Evolutionary conservation across 2,113 vertebrate species (phyloP), one percentile per base, ranked within the genome.

Genomic region (Oryzias melastigma): DNA sequence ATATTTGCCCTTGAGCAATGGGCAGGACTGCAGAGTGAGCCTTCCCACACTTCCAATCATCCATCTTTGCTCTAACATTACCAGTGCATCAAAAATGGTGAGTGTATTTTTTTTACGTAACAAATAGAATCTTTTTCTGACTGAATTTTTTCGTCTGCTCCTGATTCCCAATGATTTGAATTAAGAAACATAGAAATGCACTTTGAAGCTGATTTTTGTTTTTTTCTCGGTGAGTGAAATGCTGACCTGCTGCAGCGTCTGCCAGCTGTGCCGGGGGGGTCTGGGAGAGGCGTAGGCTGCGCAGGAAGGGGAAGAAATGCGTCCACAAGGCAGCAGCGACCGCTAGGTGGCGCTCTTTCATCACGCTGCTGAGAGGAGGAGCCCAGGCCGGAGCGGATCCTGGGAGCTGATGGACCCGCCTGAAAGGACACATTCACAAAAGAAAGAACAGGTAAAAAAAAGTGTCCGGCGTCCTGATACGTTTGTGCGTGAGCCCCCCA

Each of bases 311-410:
- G 70, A 96, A 97, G 88, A 98, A 97, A 78, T 98, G 95, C 20
- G 77, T 91, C 97, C 97, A 99, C 14, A 98, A 93, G 14, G 93
- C 91, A 1, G 75, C 69, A 56, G 95, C 94, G 4, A 94, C 92
- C 80, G 94, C 95, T 88, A 96, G 95, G 91, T 98, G 97, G 92
- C 87, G 91, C 93, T 99, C 96, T 94, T 93, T 97, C 87, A 90
- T 92, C 68, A 69, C 86, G 62, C 77, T 92, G 88, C 77, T 85
- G 83, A 87, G 85, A 52, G 84, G 60, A 51, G 90, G 90, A 8
- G 68, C 55, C 51, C 87, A 63, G 72, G 81, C 86, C 14, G 27
- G 58, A 67, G 77, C 52, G 25, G 71, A 2, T 12, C 58, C 84
- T 82, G 83, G 77, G 29, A 91, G 92, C 69, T 94, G 90, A 65